phyloP scores from a whole-genome alignment of 37 sponge, comb jelly and placozoan species.

The Chondrilla cf. caribensis region DNA sequence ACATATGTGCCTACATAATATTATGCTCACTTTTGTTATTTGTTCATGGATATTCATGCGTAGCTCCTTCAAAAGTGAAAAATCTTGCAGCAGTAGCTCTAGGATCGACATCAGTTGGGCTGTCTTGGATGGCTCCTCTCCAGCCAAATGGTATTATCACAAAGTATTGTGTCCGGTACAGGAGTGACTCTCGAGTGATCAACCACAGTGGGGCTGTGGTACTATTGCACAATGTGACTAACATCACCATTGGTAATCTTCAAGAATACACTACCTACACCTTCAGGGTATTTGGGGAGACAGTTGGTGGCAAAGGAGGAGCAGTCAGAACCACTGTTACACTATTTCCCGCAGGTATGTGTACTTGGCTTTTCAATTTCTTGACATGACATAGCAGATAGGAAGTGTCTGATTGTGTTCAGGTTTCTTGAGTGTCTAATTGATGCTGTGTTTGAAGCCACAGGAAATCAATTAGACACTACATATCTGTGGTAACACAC shows the following conservation, averaged over 20 bases:
- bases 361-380: too few relatives aligned
- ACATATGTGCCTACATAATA: not conserved
- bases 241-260: not conserved
- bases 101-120: not conserved
- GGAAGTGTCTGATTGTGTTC: too few relatives aligned
- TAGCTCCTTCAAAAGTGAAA: not conserved
- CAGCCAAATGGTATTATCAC: slow-evolving; percentile 5
- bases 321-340: not conserved
- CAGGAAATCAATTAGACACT: too few relatives aligned
- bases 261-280: not conserved
- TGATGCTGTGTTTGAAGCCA: too few relatives aligned
- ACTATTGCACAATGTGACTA: not conserved
- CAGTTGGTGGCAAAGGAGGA: not conserved
- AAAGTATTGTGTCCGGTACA: not conserved
- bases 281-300: not conserved
- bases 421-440: too few relatives aligned
- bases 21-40: not conserved
- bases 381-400: too few relatives aligned
- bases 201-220: not conserved
- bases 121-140: not conserved
- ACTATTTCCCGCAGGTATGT: not conserved
- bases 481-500: too few relatives aligned
- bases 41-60: not conserved
- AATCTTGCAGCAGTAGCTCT: not conserved
- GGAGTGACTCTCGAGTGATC: not conserved